These are phyloP conservation scores for Dasypogon diadema DNA, from an alignment of 2,888 invertebrate species.

Conservation along the genomic window DNA sequence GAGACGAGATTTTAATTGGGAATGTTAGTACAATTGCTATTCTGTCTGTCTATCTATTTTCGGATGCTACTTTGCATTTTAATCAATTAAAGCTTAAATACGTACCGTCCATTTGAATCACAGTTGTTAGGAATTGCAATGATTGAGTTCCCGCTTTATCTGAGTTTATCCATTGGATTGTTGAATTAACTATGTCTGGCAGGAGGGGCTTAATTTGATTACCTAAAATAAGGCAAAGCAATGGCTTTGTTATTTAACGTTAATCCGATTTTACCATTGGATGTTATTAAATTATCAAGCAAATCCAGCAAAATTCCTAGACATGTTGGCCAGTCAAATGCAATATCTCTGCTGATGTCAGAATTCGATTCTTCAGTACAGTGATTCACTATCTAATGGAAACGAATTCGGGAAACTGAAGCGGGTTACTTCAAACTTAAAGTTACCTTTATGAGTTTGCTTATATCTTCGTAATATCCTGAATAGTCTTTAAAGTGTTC, in stretches of 20 bases:
- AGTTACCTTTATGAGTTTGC: conserved; percentile 16
- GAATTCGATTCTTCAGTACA: background rate
- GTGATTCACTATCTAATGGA: conserved; percentile 9
- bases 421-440: background rate
- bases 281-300: conserved; percentile 17
- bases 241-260: no score
- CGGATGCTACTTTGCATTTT: no score
- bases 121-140: conserved; percentile 21
- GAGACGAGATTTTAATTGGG: no score
- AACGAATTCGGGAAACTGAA: background rate
- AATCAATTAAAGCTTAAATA: background rate
- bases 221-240: conserved; percentile 30
- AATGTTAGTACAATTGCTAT: no score
- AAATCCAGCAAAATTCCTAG: conserved; percentile 36
- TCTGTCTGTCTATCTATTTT: no score
- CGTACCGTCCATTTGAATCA: conserved; percentile 26
- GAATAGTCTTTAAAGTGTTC: conserved; percentile 49
- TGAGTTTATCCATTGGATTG: conserved; percentile 38
- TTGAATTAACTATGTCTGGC: conserved; percentile 27
- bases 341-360: background rate
- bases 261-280: conserved; percentile 1
- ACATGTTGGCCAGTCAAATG: conserved; percentile 17
- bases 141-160: conserved; percentile 32
- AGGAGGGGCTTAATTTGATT: conserved; percentile 8
- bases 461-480: conserved; percentile 18